Percentiles rank a stretch among this genome's conserved stretches.
These are phyloP conservation scores for Odontocerum albicorne DNA, from an alignment of 2,888 invertebrate species.

Conservation along the genomic window DNA sequence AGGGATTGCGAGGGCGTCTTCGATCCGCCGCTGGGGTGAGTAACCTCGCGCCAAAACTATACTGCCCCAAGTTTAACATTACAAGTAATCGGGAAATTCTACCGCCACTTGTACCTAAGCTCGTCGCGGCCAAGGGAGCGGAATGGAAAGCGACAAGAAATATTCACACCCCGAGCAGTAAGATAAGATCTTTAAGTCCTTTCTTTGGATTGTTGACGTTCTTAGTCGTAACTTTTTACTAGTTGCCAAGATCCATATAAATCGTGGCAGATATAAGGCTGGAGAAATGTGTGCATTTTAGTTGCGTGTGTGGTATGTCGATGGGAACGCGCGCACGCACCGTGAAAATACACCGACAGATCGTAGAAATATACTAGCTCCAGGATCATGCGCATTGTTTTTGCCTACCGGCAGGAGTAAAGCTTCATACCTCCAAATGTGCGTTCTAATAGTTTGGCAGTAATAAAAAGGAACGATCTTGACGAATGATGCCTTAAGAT, in stretches of 20 bases:
- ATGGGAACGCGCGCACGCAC: constrained; percentile 23
- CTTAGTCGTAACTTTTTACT: not conserved
- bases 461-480: constrained; percentile 6
- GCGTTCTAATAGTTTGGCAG: not conserved
- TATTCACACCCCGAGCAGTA: too few species aligned
- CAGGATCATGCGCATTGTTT: constrained; percentile 34
- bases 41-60: constrained; percentile 37
- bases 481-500: too few species aligned
- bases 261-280: not conserved
- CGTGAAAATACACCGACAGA: constrained; percentile 1
- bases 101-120: too few species aligned
- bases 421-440: constrained; percentile 1
- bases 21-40: constrained; percentile 39
- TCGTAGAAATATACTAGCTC: constrained; percentile 1
- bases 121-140: too few species aligned
- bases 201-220: not conserved
- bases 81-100: too few species aligned
- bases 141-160: too few species aligned
- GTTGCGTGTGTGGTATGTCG: constrained; percentile 16
- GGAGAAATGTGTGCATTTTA: constrained; percentile 16
- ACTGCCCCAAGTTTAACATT: constrained; percentile 22
- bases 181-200: too few species aligned
- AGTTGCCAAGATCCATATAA: not conserved
- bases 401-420: constrained; percentile 7
- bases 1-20: constrained; percentile 38